Base-by-base conservation (phyloP, 2,113 vertebrate genomes). In the Cyrtonyx montezumae region DNA sequence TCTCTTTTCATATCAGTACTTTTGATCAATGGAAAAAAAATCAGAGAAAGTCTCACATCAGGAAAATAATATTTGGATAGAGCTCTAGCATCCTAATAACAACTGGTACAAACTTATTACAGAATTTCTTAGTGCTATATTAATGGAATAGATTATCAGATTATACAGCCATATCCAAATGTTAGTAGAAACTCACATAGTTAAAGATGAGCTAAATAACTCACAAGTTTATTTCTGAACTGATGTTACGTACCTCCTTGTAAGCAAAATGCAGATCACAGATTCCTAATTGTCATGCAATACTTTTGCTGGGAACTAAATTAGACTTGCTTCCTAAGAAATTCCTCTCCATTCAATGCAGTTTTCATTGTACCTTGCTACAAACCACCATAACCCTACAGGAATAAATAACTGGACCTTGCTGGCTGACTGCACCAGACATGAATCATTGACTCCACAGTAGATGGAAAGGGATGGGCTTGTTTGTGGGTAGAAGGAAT, bases 401-500 rank as follows among this genome's bases (percentile, higher is more conserved):
- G 71, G 68, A 87, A 84, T 61, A 89, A 81, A 81, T 36, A 81
- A 79, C 71, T 70, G 87, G 85, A 91, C 76, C 45, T 59, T 84
- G 65, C 71, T 95, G 87, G 90, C 81, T 91, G 84, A 63, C 25
- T 16, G 37, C 3, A 80, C 53, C 90, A 93, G 85, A 91, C 85
- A 7, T 94, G 95, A 93, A 94, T 91, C 91, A 94, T 23, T 92
- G 83, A 56, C 71, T 95, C 76, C 42, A 63, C 65, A 36, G 62
- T 32, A 76, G 36, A 67, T 43, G 70, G 76, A 45, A 94, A 48
- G 71, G 84, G 79, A 88, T 78, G 51, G 87, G 71, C 42, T 61
- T 90, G 77, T 84, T 91, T 87, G 84, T 85, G 80, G 76, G 67
- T 73, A 95, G 61, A 58, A 92, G 43, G 81, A 95, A 93, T 84